Evolutionary conservation across 2,113 vertebrate species (phyloP).

Genomic region (Gobius niger): DNA sequence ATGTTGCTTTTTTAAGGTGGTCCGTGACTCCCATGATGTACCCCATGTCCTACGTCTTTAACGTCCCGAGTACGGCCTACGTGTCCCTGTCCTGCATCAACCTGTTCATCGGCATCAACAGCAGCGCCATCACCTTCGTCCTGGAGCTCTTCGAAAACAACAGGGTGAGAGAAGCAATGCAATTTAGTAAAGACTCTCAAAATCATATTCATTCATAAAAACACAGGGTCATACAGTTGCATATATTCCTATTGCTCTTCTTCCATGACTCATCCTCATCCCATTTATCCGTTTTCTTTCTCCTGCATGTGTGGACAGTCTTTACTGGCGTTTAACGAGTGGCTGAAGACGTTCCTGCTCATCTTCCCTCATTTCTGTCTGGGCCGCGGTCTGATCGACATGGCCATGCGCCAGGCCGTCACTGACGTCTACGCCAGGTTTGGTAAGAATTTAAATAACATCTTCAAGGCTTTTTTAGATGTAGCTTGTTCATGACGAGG

Average conservation of each 20-base stretch:
- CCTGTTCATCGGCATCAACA: slow-evolving; percentile 96
- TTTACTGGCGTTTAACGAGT: slow-evolving; percentile 84
- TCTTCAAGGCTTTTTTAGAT: not conserved
- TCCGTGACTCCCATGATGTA: slow-evolving; percentile 98
- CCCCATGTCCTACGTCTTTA: slow-evolving; percentile 90
- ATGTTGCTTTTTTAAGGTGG: slow-evolving; percentile 78
- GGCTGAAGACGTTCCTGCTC: slow-evolving; percentile 86
- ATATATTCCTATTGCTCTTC: too few relatives aligned
- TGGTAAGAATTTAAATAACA: slow-evolving; percentile 74
- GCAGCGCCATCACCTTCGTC: slow-evolving; percentile 92
- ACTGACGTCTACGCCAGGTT: slow-evolving; percentile 93
- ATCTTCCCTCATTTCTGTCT: slow-evolving; percentile 96
- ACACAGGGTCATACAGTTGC: too few relatives aligned
- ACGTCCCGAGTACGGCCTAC: slow-evolving; percentile 92
- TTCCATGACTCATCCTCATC: too few relatives aligned
- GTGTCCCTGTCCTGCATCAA: slow-evolving; percentile 94
- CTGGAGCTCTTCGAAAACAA: slow-evolving; percentile 95
- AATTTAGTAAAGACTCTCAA: too few relatives aligned
- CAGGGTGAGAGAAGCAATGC: slow-evolving; percentile 64
- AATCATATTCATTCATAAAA: too few relatives aligned
- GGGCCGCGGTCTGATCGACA: slow-evolving; percentile 93
- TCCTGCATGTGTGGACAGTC: slow-evolving; percentile 66
- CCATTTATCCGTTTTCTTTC: not conserved
- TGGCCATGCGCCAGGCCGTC: slow-evolving; percentile 96
- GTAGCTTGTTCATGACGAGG: too few relatives aligned